Evolutionary conservation across 92 coral and sea anemone genomes (phyloP).

Genomic region (Palythoa caribaeorum): DNA sequence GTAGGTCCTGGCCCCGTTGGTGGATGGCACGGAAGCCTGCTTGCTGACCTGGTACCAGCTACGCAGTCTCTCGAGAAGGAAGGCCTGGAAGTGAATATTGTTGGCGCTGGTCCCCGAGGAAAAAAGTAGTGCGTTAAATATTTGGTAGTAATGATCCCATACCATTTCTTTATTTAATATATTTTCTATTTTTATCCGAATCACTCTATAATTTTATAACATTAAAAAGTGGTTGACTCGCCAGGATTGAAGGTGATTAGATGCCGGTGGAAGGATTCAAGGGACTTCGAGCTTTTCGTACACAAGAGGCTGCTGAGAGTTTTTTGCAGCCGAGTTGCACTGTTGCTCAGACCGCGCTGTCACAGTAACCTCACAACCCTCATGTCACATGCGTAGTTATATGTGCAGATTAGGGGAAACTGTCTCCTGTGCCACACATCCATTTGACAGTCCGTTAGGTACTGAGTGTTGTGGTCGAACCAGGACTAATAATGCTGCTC

Average conservation of each 20-base stretch:
- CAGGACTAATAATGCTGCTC: slow-evolving; percentile 50
- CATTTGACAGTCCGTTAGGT: slow-evolving; percentile 49
- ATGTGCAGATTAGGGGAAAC: no score
- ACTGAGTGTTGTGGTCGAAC: slow-evolving; percentile 21
- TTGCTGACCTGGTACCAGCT: no score
- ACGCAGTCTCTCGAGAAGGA: slow-evolving; percentile 29
- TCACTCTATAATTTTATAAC: neutral
- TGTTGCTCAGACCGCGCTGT: no score
- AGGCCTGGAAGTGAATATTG: slow-evolving; percentile 47
- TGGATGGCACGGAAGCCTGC: no score
- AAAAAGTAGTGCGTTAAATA: neutral
- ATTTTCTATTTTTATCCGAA: neutral
- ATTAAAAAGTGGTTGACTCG: neutral
- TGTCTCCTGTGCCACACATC: slow-evolving; percentile 1
- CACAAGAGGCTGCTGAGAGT: slow-evolving; percentile 32
- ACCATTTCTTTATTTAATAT: neutral
- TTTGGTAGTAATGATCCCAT: neutral
- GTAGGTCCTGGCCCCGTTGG: no score
- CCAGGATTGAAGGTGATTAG: slow-evolving; percentile 56
- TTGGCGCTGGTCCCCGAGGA: slow-evolving; percentile 37
- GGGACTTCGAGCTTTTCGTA: slow-evolving; percentile 63
- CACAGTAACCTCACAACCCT: no score
- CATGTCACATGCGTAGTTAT: no score
- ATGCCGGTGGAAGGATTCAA: slow-evolving; percentile 77
- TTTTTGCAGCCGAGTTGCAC: no score